Percentiles rank a stretch among this genome's conserved stretches.
Conservation (phyloP, 2,888 invertebrate species). For the Malacosoma neustria region DNA sequence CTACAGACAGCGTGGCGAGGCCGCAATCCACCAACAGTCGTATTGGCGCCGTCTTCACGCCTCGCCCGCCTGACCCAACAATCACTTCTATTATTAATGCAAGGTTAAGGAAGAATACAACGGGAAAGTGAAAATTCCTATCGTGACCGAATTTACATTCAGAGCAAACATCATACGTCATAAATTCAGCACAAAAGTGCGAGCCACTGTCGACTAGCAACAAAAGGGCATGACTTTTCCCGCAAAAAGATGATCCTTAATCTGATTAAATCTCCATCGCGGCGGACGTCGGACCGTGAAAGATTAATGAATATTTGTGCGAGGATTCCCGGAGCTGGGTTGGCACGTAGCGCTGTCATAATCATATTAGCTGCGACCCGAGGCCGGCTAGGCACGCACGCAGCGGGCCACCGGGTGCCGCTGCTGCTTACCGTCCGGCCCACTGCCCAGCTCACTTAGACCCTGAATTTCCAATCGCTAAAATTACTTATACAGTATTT, state of each 20-base stretch:
- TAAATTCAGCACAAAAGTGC: constrained; percentile 71
- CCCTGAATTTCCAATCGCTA: too few relatives aligned
- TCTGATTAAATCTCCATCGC: constrained; percentile 75
- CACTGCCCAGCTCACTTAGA: constrained; percentile 9
- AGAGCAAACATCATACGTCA: constrained; percentile 60
- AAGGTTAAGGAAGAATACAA: constrained; percentile 19
- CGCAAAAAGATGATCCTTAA: constrained; percentile 74
- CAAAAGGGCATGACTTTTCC: constrained; percentile 72
- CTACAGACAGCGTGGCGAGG: constrained; percentile 58
- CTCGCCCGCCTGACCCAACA: constrained; percentile 13
- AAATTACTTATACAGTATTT: too few relatives aligned
- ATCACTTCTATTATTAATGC: constrained; percentile 10
- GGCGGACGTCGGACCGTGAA: constrained; percentile 73
- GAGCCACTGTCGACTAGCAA: constrained; percentile 65
- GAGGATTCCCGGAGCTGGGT: constrained; percentile 68
- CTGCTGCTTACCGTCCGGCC: constrained; percentile 19
- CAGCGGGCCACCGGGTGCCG: constrained; percentile 18
- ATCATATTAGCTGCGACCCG: constrained; percentile 70
- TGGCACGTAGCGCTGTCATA: constrained; percentile 74
- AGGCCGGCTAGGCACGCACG: constrained; percentile 54
- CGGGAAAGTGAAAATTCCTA: constrained; percentile 26
- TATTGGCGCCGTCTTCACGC: constrained; percentile 38
- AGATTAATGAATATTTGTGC: constrained; percentile 75
- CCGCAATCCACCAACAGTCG: constrained; percentile 30
- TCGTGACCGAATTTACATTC: constrained; percentile 57